phyloP scores from a whole-genome alignment of 2,113 vertebrate species.

The Rhodinocichla rosea region DNA sequence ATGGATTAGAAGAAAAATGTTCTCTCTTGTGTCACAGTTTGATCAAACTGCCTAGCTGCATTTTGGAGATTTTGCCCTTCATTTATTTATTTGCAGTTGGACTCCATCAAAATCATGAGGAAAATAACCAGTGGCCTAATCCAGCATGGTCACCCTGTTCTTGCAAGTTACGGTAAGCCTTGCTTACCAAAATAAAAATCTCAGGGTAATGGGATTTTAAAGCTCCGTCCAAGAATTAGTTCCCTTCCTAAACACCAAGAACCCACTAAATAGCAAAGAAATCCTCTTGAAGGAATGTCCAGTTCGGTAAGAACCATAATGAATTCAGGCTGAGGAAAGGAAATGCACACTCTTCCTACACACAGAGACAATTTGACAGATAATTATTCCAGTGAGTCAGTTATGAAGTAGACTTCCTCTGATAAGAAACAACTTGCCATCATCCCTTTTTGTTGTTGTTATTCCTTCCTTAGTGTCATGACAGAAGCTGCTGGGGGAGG shows the following conservation, averaged over 20 bases:
- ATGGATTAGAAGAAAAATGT: not conserved
- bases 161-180: not conserved
- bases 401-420: constrained; percentile 22
- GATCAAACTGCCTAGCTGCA: not conserved
- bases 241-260: not conserved
- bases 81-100: not conserved
- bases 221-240: not conserved
- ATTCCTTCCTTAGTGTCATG: not conserved
- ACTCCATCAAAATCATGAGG: not conserved
- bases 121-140: not conserved
- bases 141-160: not conserved
- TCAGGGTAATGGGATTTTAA: not conserved
- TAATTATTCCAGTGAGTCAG: constrained; percentile 28
- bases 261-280: not conserved
- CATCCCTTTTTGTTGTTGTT: not conserved
- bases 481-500: not conserved
- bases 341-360: not conserved
- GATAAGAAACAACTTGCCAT: constrained; percentile 15
- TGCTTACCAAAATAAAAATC: not conserved
- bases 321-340: not conserved
- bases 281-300: not conserved
- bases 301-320: not conserved
- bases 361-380: not conserved
- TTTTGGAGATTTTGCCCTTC: not conserved
- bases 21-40: not conserved